Evolutionary conservation across 2,113 vertebrate species (phyloP).

Genomic region (Cheilinus undulatus): DNA sequence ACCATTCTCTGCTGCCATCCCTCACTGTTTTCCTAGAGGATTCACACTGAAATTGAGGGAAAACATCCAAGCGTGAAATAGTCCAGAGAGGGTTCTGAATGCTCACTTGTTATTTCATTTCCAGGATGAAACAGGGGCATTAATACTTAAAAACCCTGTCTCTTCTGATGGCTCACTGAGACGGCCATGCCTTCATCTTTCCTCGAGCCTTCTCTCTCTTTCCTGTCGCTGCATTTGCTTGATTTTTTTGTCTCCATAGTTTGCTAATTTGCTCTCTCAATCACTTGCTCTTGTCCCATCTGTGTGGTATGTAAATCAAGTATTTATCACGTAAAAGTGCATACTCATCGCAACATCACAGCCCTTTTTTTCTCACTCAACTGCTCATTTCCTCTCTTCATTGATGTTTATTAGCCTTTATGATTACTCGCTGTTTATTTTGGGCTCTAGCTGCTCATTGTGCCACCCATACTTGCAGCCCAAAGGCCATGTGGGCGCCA

Average conservation of each 20-base stretch:
- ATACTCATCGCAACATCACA: conserved; percentile 30
- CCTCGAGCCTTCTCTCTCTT: conserved; percentile 17
- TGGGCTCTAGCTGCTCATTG: conserved; percentile 17
- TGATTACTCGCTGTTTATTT: conserved; percentile 29
- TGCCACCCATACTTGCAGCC: conserved; percentile 32
- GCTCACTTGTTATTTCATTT: conserved; percentile 80
- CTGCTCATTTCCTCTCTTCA: conserved; percentile 17
- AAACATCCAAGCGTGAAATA: conserved; percentile 82
- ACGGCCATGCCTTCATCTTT: conserved; percentile 43
- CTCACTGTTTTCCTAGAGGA: conserved; percentile 70
- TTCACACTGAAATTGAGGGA: conserved; percentile 74
- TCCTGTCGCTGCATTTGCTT: conserved; percentile 7
- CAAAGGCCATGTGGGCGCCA: conserved; percentile 60
- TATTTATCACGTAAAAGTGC: conserved; percentile 34
- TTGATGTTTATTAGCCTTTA: conserved; percentile 14
- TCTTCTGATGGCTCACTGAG: conserved; percentile 52
- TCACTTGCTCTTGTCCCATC: conserved; percentile 13
- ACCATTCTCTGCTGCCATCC: conserved; percentile 39
- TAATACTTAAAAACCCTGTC: conserved; percentile 75
- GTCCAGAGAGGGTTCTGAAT: conserved; percentile 75
- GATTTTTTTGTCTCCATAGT: conserved; percentile 10
- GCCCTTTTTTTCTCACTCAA: background rate
- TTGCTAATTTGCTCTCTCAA: conserved; percentile 30
- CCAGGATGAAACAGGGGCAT: conserved; percentile 76
- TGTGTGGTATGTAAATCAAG: conserved; percentile 32